These are phyloP conservation scores for Perizoma affinitatum DNA, from an alignment of 2,888 invertebrate species.

Conservation along the genomic window DNA sequence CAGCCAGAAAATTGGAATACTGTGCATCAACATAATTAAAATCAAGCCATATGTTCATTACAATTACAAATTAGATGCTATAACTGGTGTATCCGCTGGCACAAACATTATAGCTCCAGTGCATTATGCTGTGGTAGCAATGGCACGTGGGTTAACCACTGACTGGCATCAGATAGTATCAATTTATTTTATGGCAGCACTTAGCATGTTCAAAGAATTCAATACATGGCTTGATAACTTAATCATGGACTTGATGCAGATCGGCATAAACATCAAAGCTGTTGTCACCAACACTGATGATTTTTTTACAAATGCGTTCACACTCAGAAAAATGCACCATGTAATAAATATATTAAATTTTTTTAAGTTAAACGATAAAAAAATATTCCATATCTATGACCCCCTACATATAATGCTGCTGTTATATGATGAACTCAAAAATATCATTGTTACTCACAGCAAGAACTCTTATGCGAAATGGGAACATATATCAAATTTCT, in stretches of 20 bases:
- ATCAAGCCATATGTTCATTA: slow-evolving; percentile 2
- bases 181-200: not conserved
- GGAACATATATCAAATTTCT: slow-evolving; percentile 9
- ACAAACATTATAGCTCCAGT: not conserved
- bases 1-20: not conserved
- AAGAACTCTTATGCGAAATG: slow-evolving; percentile 5
- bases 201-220: not conserved
- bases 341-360: not conserved
- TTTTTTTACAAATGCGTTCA: slow-evolving; percentile 4
- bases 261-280: slow-evolving; percentile 6
- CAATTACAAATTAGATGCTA: not conserved
- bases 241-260: not conserved
- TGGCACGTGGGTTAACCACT: slow-evolving; percentile 6
- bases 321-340: not conserved
- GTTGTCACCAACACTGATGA: slow-evolving; percentile 10
- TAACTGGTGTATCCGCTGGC: slow-evolving; percentile 1
- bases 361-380: not conserved
- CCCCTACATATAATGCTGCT: slow-evolving; percentile 14
- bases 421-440: slow-evolving; percentile 15
- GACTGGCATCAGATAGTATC: slow-evolving; percentile 9
- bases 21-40: slow-evolving; percentile 4
- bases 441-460: not conserved
- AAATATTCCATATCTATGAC: slow-evolving; percentile 12
- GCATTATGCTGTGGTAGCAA: slow-evolving; percentile 12
- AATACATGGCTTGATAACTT: slow-evolving; percentile 3